Evolutionary conservation across 1,140 invertebrate genomes (phyloP).

Genomic region (Solenopsis invicta): DNA sequence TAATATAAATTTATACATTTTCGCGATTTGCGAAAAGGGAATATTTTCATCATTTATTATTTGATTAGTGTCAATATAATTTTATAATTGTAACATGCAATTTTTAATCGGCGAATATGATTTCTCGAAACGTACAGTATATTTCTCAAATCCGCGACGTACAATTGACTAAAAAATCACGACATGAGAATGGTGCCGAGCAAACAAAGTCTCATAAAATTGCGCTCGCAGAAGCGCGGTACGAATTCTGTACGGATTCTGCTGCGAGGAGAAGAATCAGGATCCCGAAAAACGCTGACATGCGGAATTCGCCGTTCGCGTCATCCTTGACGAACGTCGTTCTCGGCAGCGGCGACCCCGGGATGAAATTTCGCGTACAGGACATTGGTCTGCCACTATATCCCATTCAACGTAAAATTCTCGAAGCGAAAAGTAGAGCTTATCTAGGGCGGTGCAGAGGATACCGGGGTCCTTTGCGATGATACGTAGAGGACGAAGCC

Average conservation of each 20-base stretch:
- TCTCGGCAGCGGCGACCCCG: conserved; percentile 71
- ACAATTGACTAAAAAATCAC: neutral
- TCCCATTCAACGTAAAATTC: neutral
- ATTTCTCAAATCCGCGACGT: conserved; percentile 18
- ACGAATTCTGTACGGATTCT: conserved; percentile 80
- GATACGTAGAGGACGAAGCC: conserved; percentile 80
- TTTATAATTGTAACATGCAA: neutral
- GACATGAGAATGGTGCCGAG: conserved; percentile 36
- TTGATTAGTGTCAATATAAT: too few species aligned
- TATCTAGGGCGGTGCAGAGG: conserved; percentile 69
- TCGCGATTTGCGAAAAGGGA: too few species aligned
- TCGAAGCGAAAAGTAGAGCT: conserved; percentile 26
- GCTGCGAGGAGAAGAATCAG: conserved; percentile 76
- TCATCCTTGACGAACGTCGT: conserved; percentile 59
- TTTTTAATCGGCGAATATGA: neutral
- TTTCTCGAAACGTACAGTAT: neutral
- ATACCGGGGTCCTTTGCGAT: conserved; percentile 74
- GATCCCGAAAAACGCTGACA: conserved; percentile 67
- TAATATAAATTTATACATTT: too few species aligned
- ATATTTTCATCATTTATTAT: too few species aligned
- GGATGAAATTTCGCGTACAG: conserved; percentile 76
- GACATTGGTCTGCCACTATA: conserved; percentile 39
- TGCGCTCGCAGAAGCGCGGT: neutral
- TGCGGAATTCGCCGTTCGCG: conserved; percentile 29
- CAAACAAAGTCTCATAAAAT: neutral